phyloP scores from a whole-genome alignment of 2,797 vertebrate genomes.

The Bovichtus diacanthus region DNA sequence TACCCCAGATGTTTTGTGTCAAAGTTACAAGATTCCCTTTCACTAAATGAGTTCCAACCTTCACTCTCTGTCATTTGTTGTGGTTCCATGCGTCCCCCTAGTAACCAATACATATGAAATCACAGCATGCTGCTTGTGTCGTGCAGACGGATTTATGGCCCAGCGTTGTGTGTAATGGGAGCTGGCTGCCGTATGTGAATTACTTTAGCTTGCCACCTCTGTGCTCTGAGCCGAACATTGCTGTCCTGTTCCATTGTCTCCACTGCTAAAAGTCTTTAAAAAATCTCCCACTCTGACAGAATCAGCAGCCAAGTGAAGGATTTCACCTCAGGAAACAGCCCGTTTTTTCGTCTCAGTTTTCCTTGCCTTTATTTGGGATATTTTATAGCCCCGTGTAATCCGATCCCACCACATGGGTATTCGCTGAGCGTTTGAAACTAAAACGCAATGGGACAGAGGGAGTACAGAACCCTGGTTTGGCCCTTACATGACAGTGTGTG shows the following conservation, averaged over 20 bases:
- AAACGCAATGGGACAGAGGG: slow-evolving; percentile 80
- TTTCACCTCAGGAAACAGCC: slow-evolving; percentile 80
- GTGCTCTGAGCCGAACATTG: slow-evolving; percentile 53
- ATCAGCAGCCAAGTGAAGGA: slow-evolving; percentile 69
- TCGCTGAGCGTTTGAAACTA: slow-evolving; percentile 85
- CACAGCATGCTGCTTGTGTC: slow-evolving; percentile 69
- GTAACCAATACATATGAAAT: slow-evolving; percentile 81
- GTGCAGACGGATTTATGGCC: slow-evolving; percentile 76
- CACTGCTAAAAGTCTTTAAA: slow-evolving; percentile 58
- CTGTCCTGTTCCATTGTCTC: slow-evolving; percentile 76
- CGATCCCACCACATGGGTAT: slow-evolving; percentile 82
- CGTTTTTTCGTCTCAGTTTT: slow-evolving; percentile 75
- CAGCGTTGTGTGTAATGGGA: slow-evolving; percentile 76
- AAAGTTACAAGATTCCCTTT: slow-evolving; percentile 52
- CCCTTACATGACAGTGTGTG: slow-evolving; percentile 56
- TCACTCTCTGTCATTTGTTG: slow-evolving; percentile 70
- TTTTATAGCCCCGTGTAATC: slow-evolving; percentile 84
- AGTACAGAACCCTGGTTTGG: slow-evolving; percentile 76
- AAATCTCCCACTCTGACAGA: slow-evolving; percentile 68
- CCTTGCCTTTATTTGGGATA: slow-evolving; percentile 85
- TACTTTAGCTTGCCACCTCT: slow-evolving; percentile 76
- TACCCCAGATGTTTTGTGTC: slow-evolving; percentile 43
- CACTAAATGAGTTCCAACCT: slow-evolving; percentile 56
- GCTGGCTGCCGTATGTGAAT: slow-evolving; percentile 65
- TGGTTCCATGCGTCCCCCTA: slow-evolving; percentile 72